A percentile compares a stretch with the other conserved stretches of the same genome.
Evolutionary conservation across 1,140 invertebrate genomes (phyloP).

Genomic region (Drosophila simulans): DNA sequence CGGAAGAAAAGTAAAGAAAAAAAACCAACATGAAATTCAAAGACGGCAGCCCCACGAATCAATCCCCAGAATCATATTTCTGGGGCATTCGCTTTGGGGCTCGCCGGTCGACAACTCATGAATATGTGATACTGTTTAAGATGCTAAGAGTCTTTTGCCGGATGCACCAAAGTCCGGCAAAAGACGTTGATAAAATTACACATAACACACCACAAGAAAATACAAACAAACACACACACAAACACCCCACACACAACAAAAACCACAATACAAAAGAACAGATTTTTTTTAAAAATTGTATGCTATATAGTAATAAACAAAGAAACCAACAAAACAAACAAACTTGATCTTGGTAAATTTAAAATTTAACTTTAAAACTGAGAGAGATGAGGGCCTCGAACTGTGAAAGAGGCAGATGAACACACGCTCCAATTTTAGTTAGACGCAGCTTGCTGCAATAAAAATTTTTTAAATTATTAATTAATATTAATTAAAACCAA

Average conservation of each 20-base stretch:
- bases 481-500: conserved; percentile 83
- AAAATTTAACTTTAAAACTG: conserved; percentile 70
- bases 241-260: background rate
- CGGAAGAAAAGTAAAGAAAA: conserved; percentile 40
- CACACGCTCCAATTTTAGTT: conserved; percentile 79
- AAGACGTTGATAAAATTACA: conserved; percentile 69
- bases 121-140: conserved; percentile 84
- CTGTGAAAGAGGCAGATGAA: conserved; percentile 27
- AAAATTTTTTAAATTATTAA: conserved; percentile 82
- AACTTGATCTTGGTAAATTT: conserved; percentile 80
- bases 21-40: conserved; percentile 80
- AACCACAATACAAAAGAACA: conserved; percentile 44
- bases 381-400: conserved; percentile 27
- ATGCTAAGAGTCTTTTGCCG: conserved; percentile 74
- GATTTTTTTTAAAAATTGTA: conserved; percentile 74
- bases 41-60: conserved; percentile 57
- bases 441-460: conserved; percentile 79
- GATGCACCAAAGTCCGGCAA: conserved; percentile 49
- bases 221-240: conserved; percentile 4
- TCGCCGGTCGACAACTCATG: conserved; percentile 79
- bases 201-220: conserved; percentile 3
- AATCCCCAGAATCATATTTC: conserved; percentile 13
- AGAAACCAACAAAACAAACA: conserved; percentile 64
- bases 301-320: conserved; percentile 67
- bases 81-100: conserved; percentile 39